Evolutionary conservation across 2,888 invertebrate genomes (phyloP), one percentile per base, ranked within the genome.

Genomic region (Sericinus montela): DNA sequence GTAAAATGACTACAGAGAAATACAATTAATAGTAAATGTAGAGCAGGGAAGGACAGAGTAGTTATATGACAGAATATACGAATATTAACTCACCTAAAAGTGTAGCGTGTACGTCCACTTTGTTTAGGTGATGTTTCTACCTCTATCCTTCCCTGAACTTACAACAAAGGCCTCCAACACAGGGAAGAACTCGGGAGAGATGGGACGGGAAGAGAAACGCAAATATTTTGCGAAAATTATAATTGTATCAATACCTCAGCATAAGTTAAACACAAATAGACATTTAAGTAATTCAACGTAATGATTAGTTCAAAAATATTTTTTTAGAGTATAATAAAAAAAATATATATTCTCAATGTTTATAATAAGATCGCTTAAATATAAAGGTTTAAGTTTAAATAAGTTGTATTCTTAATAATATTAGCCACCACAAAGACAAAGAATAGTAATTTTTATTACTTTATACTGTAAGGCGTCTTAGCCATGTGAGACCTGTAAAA

Each of bases 21-120:
- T n/a, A 6, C 64, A 60, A 45, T 46, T 50, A 54, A 46, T 35
- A 53, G 47, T 28, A 30, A 43, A 29, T 57, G 53, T 66, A 75
- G 58, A 79, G 78, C 89, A 89, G 91, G 91, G 91, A 91, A 91
- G 91, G 91, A 91, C 91, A 91, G 91, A 91, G 91, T 72, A 70
- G 64, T 67, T 63, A 72, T 53, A 63, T 62, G 57, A 65, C 63
- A 63, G 55, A 72, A 64, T 60, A 69, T 58, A 67, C 59, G 62
- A 67, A 62, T 57, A 58, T 54, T 52, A 66, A 88, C 87, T 86
- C 88, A 88, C 88, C 88, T 79, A 80, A 80, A 84, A 84, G 84
- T 80, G 82, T 78, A 75, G 76, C 77, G 73, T 76, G 67, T 70
- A 67, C 76, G 75, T 77, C 79, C 78, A 84, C 85, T 85, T 81